A percentile compares a stretch with the other conserved stretches of the same genome.
These are phyloP conservation scores for Mesembrinibis cayennensis DNA, from an alignment of 2,113 vertebrate species.

Conservation along the genomic window DNA sequence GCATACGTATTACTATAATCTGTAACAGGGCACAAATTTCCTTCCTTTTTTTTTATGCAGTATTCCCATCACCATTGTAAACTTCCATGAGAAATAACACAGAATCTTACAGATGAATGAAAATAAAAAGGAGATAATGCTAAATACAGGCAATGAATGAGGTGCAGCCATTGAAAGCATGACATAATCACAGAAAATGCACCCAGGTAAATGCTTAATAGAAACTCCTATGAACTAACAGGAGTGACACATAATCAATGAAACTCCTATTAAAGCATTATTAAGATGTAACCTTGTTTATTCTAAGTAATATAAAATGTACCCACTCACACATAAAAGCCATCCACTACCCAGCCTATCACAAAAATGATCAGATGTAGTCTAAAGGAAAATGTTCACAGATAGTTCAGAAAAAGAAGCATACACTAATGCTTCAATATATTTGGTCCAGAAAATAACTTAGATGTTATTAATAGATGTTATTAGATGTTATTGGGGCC, in stretches of 20 bases:
- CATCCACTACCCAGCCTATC: background rate
- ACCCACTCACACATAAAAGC: conserved; percentile 22
- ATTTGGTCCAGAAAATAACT: conserved; percentile 12
- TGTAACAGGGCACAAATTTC: background rate
- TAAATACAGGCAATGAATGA: background rate
- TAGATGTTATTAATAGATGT: background rate
- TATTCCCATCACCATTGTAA: background rate
- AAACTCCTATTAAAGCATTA: conserved; percentile 54
- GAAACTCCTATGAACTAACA: conserved; percentile 48
- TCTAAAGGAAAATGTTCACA: background rate
- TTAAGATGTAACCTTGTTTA: conserved; percentile 63
- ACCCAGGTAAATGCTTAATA: conserved; percentile 34
- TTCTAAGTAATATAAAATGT: conserved; percentile 59
- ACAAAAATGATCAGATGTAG: background rate
- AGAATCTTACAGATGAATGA: background rate
- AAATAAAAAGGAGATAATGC: background rate
- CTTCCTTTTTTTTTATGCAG: background rate
- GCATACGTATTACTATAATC: background rate
- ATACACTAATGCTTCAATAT: background rate
- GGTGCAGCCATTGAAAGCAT: conserved; percentile 1
- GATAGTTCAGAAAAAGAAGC: background rate
- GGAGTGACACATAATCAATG: conserved; percentile 62
- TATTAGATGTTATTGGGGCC: too few species aligned
- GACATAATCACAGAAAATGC: conserved; percentile 44
- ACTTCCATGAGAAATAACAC: background rate